These are phyloP conservation scores for Lochmaea crataegi DNA, from an alignment of 2,888 invertebrate species.

Conservation along the genomic window DNA sequence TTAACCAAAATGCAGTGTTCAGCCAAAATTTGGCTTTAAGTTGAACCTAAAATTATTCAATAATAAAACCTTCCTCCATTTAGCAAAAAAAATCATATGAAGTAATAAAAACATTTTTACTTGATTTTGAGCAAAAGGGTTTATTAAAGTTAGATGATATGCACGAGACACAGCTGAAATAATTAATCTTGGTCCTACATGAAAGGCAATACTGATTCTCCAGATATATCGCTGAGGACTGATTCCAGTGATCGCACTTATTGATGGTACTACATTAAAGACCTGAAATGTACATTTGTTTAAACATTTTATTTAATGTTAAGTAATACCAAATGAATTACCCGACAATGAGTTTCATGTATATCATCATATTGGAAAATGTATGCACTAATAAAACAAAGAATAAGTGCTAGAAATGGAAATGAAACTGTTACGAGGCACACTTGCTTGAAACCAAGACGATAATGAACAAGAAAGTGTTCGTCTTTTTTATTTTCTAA, in stretches of 20 bases:
- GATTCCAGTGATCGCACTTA: slow-evolving; percentile 94
- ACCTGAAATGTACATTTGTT: slow-evolving; percentile 72
- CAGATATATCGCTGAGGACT: slow-evolving; percentile 93
- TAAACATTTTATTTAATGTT: neutral
- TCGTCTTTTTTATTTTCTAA: slow-evolving; percentile 35
- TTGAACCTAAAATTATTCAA: slow-evolving; percentile 65
- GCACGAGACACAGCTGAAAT: slow-evolving; percentile 89
- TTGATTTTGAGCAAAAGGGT: slow-evolving; percentile 69
- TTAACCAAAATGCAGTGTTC: slow-evolving; percentile 82
- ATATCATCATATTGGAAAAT: slow-evolving; percentile 93
- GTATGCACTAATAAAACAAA: slow-evolving; percentile 90
- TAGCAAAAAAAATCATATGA: neutral
- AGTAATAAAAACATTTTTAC: slow-evolving; percentile 55
- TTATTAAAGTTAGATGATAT: slow-evolving; percentile 79
- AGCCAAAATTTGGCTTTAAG: slow-evolving; percentile 72
- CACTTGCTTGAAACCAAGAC: slow-evolving; percentile 81
- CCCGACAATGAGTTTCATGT: slow-evolving; percentile 94
- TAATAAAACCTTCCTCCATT: neutral
- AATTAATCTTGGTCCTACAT: slow-evolving; percentile 89
- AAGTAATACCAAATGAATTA: slow-evolving; percentile 68
- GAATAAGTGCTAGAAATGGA: slow-evolving; percentile 85
- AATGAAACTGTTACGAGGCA: slow-evolving; percentile 86
- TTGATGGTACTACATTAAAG: slow-evolving; percentile 93
- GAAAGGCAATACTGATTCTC: slow-evolving; percentile 91
- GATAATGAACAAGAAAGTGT: slow-evolving; percentile 73